Evolutionary conservation across 2,888 invertebrate genomes (phyloP), one percentile per base, ranked within the genome.

Genomic region (Plebejus melissa): DNA sequence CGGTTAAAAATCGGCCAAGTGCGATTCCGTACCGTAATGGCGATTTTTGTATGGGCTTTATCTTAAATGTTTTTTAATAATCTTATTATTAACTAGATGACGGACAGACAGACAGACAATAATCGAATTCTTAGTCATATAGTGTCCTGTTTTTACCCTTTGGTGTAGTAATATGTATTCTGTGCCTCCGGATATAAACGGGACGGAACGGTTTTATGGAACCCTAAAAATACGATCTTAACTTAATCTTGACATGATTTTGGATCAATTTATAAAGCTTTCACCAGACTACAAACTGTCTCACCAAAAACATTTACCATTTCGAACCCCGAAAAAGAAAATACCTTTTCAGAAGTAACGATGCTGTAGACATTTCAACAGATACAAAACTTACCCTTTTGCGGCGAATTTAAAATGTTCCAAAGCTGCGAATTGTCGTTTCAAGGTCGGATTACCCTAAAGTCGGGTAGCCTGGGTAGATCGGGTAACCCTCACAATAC

Each of bases 401-500:
- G 65, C 36, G 65, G 65, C 13, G 65, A 65, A 65, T 65, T 65
- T 65, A 32, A 65, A 65, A 65, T 65, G 65, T 32, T 60, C 28
- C 11, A 60, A 65, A 36, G 32, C 32, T 65, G 65, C 65, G 65
- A 65, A 65, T 65, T 36, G 32, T 65, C 65, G 65, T 65, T 65
- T 32, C 65, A 65, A 65, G 65, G 65, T 65, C 32, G 32, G 65
- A 65, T 65, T 65, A 65, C 32, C 36, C 32, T 36, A 65, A 16
- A 65, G 65, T 65, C 65, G 60, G 58, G 58, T 58, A 54, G 16
- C 54, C 54, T 7, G n/a, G n/a, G 65, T 65, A 65, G 6, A 5
- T 38, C 38, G 38, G 6, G 6, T 38, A 38, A 65, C 65, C 65
- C 65, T 36, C 13, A 65, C 32, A 65, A 60, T 60, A 60, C 60